These are phyloP conservation scores for Oreochromis niloticus DNA, from an alignment of 2,113 vertebrate genomes.

Conservation along the genomic window DNA sequence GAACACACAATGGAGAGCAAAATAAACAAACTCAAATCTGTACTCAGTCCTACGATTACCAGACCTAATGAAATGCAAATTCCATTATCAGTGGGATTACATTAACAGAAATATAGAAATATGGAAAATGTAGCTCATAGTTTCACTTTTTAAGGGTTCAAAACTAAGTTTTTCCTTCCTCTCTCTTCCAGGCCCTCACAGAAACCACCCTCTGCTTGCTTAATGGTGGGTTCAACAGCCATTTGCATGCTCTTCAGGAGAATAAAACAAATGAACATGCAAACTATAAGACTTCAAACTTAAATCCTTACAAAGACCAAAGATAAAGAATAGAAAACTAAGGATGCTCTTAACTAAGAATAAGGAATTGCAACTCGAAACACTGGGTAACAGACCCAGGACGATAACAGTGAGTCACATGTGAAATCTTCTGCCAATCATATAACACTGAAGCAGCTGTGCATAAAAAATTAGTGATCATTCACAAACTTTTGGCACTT, in stretches of 20 bases:
- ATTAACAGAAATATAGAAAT: background rate
- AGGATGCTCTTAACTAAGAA: background rate
- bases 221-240: background rate
- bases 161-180: background rate
- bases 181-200: background rate
- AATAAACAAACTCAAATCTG: background rate
- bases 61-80: background rate
- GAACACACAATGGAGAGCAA: background rate
- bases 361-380: background rate
- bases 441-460: background rate
- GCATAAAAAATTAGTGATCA: fast-evolving
- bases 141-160: background rate
- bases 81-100: background rate
- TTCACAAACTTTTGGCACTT: background rate
- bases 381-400: background rate
- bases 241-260: background rate
- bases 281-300: background rate
- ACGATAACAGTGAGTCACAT: background rate
- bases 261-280: background rate
- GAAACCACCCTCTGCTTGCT: background rate
- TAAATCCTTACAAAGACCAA: background rate
- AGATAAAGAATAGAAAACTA: background rate
- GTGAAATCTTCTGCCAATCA: background rate
- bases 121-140: background rate
- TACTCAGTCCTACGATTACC: background rate